Conservation (phyloP, 2,797 vertebrate species). For the Pangasius krempfi region DNA sequence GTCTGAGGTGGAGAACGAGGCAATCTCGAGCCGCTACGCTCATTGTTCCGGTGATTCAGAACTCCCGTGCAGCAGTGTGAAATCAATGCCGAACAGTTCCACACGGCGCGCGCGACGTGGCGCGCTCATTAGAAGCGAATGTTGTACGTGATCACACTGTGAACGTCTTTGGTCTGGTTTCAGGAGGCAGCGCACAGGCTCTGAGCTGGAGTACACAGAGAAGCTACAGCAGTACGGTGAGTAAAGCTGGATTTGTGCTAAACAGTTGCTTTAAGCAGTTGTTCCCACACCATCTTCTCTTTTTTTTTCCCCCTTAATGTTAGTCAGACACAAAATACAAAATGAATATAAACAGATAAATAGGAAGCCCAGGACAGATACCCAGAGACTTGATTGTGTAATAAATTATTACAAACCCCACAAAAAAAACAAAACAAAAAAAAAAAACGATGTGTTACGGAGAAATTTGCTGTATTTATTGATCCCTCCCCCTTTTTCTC, state of each 20-base stretch:
- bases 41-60: constrained; percentile 42
- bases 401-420: not conserved
- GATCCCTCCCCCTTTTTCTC: not conserved
- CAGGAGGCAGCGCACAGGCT: constrained; percentile 91
- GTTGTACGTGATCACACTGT: constrained; percentile 41
- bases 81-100: constrained; percentile 33
- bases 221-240: constrained; percentile 98
- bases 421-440: not conserved
- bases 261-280: not conserved
- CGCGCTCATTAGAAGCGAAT: constrained; percentile 6
- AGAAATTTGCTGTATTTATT: not conserved
- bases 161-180: constrained; percentile 64
- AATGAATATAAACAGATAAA: too few relatives aligned
- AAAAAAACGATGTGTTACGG: not conserved
- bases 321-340: not conserved
- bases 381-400: not conserved
- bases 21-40: constrained; percentile 12
- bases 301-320: not conserved
- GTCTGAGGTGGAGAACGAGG: not conserved
- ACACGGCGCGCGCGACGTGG: not conserved
- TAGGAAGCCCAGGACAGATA: not conserved
- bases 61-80: constrained; percentile 27
- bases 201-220: constrained; percentile 95
- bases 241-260: constrained; percentile 57
- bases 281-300: not conserved